These are phyloP conservation scores for Andrena bicolor DNA, from an alignment of 2,888 invertebrate genomes.

Conservation along the genomic window DNA sequence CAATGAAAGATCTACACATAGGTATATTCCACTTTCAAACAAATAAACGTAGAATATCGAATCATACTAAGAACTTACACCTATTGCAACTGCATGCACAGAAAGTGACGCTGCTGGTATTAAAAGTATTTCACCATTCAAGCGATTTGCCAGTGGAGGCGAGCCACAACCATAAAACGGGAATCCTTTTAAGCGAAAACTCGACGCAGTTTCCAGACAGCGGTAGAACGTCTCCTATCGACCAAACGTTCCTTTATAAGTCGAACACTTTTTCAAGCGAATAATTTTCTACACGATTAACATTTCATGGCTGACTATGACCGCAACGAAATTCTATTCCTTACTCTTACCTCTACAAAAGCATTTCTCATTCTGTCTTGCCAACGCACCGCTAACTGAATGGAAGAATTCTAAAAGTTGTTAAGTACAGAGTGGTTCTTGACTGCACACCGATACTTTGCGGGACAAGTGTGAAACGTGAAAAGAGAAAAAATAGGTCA, in stretches of 20 bases:
- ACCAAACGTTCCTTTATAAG: slow-evolving; percentile 1
- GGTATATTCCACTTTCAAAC: not conserved
- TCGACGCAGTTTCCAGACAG: not conserved
- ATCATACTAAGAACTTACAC: not conserved
- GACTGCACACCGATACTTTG: not conserved
- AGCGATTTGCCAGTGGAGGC: not conserved
- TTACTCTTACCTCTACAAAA: not conserved
- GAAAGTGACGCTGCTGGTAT: slow-evolving; percentile 8
- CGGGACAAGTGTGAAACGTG: not conserved
- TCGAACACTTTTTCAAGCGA: not conserved
- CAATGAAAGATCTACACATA: slow-evolving; percentile 5
- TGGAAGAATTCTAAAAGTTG: not conserved
- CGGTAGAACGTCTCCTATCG: slow-evolving; percentile 6
- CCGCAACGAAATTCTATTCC: not conserved
- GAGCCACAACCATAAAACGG: not conserved
- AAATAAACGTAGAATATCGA: not conserved
- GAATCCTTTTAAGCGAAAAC: not conserved
- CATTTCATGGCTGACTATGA: not conserved
- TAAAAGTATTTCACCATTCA: slow-evolving; percentile 8
- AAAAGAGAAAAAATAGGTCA: too few relatives aligned
- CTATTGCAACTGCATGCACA: not conserved
- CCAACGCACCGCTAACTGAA: too few relatives aligned
- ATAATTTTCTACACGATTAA: slow-evolving; percentile 4
- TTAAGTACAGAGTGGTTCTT: not conserved
- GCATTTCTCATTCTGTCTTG: not conserved